A percentile compares a stretch with the other conserved stretches of the same genome.
These are phyloP conservation scores for Rhynchophorus ferrugineus DNA, from an alignment of 1,140 invertebrate genomes.

Conservation along the genomic window DNA sequence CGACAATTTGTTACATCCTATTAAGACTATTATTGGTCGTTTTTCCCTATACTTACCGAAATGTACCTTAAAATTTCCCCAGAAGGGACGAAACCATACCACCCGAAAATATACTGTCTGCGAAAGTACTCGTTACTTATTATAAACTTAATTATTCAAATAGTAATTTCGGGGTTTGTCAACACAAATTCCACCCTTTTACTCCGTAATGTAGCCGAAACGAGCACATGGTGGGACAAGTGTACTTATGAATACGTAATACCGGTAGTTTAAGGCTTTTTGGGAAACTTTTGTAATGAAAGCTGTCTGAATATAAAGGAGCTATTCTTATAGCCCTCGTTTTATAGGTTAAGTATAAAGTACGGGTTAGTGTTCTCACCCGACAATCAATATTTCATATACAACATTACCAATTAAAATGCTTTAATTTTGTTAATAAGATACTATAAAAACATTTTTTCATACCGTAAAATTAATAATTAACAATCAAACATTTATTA, in stretches of 20 bases:
- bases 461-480: no score
- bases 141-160: slow-evolving; percentile 12
- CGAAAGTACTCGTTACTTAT: slow-evolving; percentile 6
- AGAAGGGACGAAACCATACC: neutral
- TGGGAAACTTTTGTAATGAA: slow-evolving; percentile 11
- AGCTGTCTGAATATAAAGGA: slow-evolving; percentile 6
- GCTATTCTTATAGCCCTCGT: no score
- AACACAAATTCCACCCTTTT: slow-evolving; percentile 10
- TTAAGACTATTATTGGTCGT: no score
- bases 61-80: neutral
- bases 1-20: neutral
- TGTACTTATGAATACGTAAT: slow-evolving; percentile 12
- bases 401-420: no score
- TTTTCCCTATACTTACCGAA: neutral
- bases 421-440: no score
- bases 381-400: no score
- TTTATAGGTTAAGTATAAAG: no score
- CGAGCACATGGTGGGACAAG: slow-evolving; percentile 5
- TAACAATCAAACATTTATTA: no score
- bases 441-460: no score
- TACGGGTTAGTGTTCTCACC: no score
- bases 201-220: slow-evolving; percentile 9
- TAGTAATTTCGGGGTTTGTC: slow-evolving; percentile 10
- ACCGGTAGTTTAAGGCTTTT: slow-evolving; percentile 11
- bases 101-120: neutral